Percentiles rank a stretch among this genome's conserved stretches.
These are phyloP conservation scores for Hydrozoanthus gracilis DNA, from an alignment of 92 coral and sea anemone species.

Conservation along the genomic window DNA sequence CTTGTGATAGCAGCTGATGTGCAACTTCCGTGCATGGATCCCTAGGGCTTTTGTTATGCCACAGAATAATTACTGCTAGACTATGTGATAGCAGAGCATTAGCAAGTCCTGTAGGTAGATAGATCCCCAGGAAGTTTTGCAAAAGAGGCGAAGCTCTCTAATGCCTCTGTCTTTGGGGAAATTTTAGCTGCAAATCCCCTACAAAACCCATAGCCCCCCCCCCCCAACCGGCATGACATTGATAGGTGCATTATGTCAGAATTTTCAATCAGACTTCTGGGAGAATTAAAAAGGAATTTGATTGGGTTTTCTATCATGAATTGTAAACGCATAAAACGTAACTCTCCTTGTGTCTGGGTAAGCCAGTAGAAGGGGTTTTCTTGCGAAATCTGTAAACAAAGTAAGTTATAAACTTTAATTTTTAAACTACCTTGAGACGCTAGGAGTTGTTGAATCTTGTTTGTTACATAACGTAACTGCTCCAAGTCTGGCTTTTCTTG, in stretches of 20 bases:
- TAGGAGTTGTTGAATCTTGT: slow-evolving; percentile 92
- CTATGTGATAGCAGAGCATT: neutral
- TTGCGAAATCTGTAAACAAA: neutral
- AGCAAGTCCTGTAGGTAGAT: slow-evolving; percentile 30
- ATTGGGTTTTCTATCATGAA: no score
- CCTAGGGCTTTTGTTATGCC: neutral
- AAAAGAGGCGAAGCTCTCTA: slow-evolving; percentile 19
- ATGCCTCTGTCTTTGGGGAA: slow-evolving; percentile 35
- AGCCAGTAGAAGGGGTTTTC: neutral
- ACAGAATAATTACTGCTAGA: neutral
- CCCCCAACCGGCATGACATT: no score
- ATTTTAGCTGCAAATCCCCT: slow-evolving; percentile 41
- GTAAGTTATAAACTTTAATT: neutral
- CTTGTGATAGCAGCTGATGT: neutral
- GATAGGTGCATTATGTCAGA: no score
- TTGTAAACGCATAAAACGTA: no score
- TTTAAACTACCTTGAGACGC: slow-evolving; percentile 82
- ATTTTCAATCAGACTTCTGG: no score
- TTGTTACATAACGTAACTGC: slow-evolving; percentile 93
- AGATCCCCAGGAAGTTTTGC: slow-evolving; percentile 32
- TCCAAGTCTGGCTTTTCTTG: slow-evolving; percentile 87
- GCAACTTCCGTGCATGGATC: neutral
- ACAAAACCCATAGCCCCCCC: slow-evolving; percentile 31
- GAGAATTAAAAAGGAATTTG: no score
- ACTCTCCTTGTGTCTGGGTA: neutral